phyloP scores from a whole-genome alignment of 2,797 vertebrate species.

The Microchirus variegatus region DNA sequence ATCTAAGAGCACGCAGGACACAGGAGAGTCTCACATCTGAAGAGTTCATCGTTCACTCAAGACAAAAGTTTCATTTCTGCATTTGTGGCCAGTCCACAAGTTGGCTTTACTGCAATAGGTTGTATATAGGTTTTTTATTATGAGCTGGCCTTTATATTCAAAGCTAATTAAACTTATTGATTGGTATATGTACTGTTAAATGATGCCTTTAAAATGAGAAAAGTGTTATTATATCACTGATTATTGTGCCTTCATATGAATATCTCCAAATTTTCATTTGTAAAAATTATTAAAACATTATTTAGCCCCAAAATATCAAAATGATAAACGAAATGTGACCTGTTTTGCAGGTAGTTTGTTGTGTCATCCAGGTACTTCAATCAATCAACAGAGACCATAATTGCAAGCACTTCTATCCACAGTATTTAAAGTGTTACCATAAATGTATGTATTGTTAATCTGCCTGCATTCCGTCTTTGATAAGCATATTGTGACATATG shows the following conservation, averaged over 20 bases:
- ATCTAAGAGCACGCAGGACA: slow-evolving; percentile 70
- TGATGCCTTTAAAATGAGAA: too few species aligned
- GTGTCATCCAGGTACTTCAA: slow-evolving; percentile 56
- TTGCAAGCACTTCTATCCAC: slow-evolving; percentile 11
- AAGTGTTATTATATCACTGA: too few species aligned
- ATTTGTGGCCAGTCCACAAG: slow-evolving; percentile 1
- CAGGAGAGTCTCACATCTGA: slow-evolving; percentile 74
- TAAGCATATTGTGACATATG: slow-evolving; percentile 3
- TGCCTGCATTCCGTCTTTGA: background rate
- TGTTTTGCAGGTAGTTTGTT: background rate
- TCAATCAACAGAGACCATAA: slow-evolving; percentile 22
- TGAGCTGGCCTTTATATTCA: background rate
- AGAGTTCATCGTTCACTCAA: background rate
- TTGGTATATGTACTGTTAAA: slow-evolving; percentile 1
- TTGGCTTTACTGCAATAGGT: slow-evolving; percentile 13
- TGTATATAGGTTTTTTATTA: slow-evolving; percentile 19
- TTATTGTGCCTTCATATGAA: too few species aligned
- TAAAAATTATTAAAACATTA: too few species aligned
- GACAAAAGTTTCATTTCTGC: slow-evolving; percentile 13
- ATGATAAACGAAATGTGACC: slow-evolving; percentile 4
- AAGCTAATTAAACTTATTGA: slow-evolving; percentile 2
- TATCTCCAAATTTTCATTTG: background rate
- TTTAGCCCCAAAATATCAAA: slow-evolving; percentile 15
- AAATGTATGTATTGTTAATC: slow-evolving; percentile 11
- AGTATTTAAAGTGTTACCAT: slow-evolving; percentile 12